Base-by-base conservation (phyloP, 2,797 vertebrate species). In the Gila robusta region DNA sequence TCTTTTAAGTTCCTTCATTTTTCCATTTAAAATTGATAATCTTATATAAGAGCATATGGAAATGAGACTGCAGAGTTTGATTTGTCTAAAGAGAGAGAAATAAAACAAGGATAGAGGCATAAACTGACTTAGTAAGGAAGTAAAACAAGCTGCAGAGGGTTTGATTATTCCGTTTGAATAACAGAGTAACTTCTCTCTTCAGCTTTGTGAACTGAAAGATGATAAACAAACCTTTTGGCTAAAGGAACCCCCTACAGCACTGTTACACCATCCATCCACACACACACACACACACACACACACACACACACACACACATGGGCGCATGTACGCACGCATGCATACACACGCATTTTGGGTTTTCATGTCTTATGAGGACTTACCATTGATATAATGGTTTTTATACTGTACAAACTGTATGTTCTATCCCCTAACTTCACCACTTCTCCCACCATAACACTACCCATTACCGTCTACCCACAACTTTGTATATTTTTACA, bases 81-180 rank as follows among this genome's bases (percentile, higher is more conserved):
- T 64, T 23, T 71, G 44, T 71, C 76, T 71, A 35, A 66, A 39
- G 17, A 86, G 77, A 80, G 85, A 69, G 37, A n/a, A 35, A 26
- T 21, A 80, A 47, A 77, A 71, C 44, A 47, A 37, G 35, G 47
- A 59, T 59, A 62, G 62, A 71, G 39, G 37, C 26, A 52, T n/a
- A 39, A 62, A 79, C 54, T 54, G n/a, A 54, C 17, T 78, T 47
- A 21, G 54, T 41, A 26, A 76, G 28, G 37, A 72, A 78, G 26
- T 44, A 86, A 83, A 72, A 49, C n/a, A 81, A 85, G 85, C 79
- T 86, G 80, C 35, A 66, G 70, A 84, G 71, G 44, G 70, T 82
- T 89, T 87, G 82, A 91, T 88, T 89, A 91, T 92, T 90, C 89
- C 76, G 87, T 92, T 91, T 90, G 89, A 91, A 88, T 87, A 89